Evolutionary conservation across 2,113 vertebrate species (phyloP), one percentile per base, ranked within the genome.

Genomic region (Dipodomys merriami): DNA sequence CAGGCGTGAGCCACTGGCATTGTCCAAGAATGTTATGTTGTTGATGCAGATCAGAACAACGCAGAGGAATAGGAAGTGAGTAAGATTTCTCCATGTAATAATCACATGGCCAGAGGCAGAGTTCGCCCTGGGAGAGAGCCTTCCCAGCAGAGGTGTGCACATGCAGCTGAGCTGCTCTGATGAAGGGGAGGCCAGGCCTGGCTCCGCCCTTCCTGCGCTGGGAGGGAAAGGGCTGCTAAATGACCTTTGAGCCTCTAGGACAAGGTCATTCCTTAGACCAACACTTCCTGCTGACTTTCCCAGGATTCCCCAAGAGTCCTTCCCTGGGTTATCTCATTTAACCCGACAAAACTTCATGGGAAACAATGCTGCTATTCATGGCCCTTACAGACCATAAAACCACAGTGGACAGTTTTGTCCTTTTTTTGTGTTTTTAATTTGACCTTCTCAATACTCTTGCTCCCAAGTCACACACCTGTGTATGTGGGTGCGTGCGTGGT

Each of bases 341-440:
- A 83, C 57, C 78, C 94, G 73, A 60, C 46, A 29, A 68, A 79
- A 62, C 46, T 71, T 46, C 86, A 23, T 15, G 62, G 90, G 88
- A 79, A 82, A 18, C 88, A 96, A 83, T 79, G 83, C 85, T 83
- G 30, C 89, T 64, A 27, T 35, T 46, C 72, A 77, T 13, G 85
- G 35, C 60, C 27, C 49, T 93, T 85, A 33, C n/a, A 84, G 77
- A 92, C 35, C 73, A 92, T 88, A 46, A 82, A 92, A 90, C 78
- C 80, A 33, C 76, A 92, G 62, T 16, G 35, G 53, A 33, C 30
- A 72, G 49, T 30, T 83, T 78, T 60, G 20, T 81, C 11, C 53
- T 57, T 13, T 57, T 57, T 57, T 57, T 57, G 12, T 91, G 3
- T 64, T 82, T 68, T 74, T 76, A 82, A 35, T 83, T 62, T 88